Evolutionary conservation across 2,113 vertebrate species (phyloP).

Genomic region (Neoarius graeffei): DNA sequence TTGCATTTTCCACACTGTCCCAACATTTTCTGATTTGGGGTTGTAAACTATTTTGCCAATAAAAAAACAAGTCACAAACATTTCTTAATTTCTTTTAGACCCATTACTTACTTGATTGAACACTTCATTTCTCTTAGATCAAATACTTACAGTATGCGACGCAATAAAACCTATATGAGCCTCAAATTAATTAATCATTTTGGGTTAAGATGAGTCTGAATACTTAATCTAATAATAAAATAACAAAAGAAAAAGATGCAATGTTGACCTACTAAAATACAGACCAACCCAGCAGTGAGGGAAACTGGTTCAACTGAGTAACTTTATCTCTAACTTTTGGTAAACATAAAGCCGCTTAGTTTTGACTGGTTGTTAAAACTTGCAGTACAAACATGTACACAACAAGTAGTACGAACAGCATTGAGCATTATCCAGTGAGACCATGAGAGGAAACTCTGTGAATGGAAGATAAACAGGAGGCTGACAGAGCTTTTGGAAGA

Average conservation of each 20-base stretch:
- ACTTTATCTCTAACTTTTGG: not conserved
- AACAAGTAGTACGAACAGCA: not conserved
- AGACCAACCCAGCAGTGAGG: not conserved
- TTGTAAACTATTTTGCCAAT: too few species aligned
- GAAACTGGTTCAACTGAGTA: not conserved
- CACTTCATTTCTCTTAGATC: too few species aligned
- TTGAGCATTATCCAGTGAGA: not conserved
- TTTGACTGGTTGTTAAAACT: not conserved
- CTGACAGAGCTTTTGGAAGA: not conserved
- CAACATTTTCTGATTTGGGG: too few species aligned
- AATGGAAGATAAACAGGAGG: not conserved
- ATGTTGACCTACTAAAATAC: not conserved
- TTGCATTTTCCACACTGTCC: too few species aligned
- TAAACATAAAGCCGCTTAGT: not conserved
- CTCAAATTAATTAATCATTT: not conserved
- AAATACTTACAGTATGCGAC: too few species aligned
- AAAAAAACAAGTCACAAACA: not conserved
- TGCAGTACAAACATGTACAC: not conserved
- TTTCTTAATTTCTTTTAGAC: not conserved
- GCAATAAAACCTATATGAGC: not conserved
- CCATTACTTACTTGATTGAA: not conserved
- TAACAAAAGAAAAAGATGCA: not conserved
- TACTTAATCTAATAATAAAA: not conserved
- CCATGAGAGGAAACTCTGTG: not conserved
- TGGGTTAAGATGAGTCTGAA: not conserved